Conservation (phyloP, 2,888 invertebrate genomes). For the Zhengitettix transpicula region DNA sequence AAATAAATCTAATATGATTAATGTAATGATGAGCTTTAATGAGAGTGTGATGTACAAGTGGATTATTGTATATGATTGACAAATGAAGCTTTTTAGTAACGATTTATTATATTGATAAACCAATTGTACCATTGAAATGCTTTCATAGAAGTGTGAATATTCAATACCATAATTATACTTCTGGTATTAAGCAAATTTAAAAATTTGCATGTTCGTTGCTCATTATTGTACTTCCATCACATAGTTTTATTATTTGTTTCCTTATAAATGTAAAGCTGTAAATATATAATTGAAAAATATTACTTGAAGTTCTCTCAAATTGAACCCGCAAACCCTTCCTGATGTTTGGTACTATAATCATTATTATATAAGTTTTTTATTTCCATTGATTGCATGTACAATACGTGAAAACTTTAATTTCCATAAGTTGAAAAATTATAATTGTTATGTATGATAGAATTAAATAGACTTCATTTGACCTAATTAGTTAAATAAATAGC, state of each 20-base stretch:
- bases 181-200: not conserved
- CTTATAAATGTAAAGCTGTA: constrained; percentile 10
- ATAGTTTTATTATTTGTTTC: constrained; percentile 6
- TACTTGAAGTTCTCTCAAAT: no score
- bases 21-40: not conserved
- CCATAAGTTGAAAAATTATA: no score
- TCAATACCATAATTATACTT: constrained; percentile 1
- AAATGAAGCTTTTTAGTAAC: constrained; percentile 2
- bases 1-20: not conserved
- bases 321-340: no score
- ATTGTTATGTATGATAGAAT: no score
- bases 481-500: no score
- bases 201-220: constrained; percentile 5
- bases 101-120: not conserved
- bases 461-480: no score
- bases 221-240: constrained; percentile 5
- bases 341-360: no score
- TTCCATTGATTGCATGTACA: no score
- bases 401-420: no score
- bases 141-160: constrained; percentile 4
- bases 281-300: constrained; percentile 3
- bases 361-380: no score
- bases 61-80: not conserved
- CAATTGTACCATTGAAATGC: not conserved
- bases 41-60: not conserved